Base-by-base conservation (phyloP, 2,888 invertebrate species). In the Lymantria monacha region DNA sequence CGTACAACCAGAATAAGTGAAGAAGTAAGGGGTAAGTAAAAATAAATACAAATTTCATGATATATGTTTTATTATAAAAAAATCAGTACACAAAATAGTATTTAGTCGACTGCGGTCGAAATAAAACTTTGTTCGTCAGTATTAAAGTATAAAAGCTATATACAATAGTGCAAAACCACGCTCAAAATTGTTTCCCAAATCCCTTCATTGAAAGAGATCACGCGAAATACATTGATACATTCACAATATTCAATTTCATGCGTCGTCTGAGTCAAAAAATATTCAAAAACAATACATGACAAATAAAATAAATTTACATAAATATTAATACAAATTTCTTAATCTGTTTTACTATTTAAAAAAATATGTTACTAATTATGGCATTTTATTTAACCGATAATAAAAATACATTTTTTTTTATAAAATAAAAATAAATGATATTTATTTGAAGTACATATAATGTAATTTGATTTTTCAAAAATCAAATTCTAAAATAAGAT, bases 91-190 rank as follows among this genome's bases (percentile, higher is more conserved):
- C 73, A 72, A 71, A 82, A 86, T 86, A 87, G 85, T 84, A 76
- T 81, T 86, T 85, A 85, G 84, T 82, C 87, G 87, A 89, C 88
- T 88, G 89, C 89, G 88, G 84, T 81, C 83, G 83, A 87, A 82
- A 84, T 79, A 83, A 83, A 88, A 85, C 74, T 73, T 67, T 73
- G 72, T 65, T 75, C 74, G 71, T 76, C 63, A 78, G 69, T 81
- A 81, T 30, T 42, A 42, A 64, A 69, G 64, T 76, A 22, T 83
- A 82, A 10, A 64, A 59, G 74, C 61, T 89, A 89, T 87, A 72
- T 88, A 88, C 87, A 88, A 84, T 59, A 81, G 80, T 78, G 72
- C 72, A 64, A 55, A 66, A 69, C 73, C 80, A 81, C 79, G 69
- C 64, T 68, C 41, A 63, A 72, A 77, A 75, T 63, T n/a, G 73